Evolutionary conservation across 2,888 invertebrate species (phyloP), one percentile per base, ranked within the genome.

Genomic region (Drosophila hamatofila): DNA sequence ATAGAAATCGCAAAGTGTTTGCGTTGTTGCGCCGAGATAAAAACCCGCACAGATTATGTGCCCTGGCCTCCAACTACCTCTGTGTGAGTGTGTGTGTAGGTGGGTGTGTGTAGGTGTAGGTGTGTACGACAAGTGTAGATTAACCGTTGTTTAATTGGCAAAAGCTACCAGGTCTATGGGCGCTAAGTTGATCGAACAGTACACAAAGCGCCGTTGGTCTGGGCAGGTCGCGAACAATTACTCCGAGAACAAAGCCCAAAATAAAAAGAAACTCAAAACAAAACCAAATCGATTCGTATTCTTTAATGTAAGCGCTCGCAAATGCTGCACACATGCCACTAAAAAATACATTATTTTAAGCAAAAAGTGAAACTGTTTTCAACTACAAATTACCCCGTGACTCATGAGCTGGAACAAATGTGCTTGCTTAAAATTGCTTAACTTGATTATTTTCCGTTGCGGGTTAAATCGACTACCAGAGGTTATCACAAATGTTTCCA

Each of bases 1-100:
- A 71, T 66, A 67, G 55, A 80, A 86, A 86, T 77, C 89, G 81
- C 76, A 79, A 85, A 88, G 73, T 81, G 81, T 74, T 80, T 83
- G 63, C 52, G 76, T 83, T 72, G 65, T 65, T 83, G 75, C 69
- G 72, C 44, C 78, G 77, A 78, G 83, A 85, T 83, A 81, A 83
- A 82, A 87, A 64, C 57, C 52, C 54, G 77, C 72, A 68, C 81
- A 80, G 78, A 78, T 78, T 78, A 78, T 63, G 49, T 54, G 7
- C 33, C 33, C 23, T 42, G 49, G 39, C 52, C 49, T 52, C 59
- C 46, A 58, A 42, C 44, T 52, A 12, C 33, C n/a, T 2, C 9
- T 39, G 33, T 33, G 25, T 48, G 42, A 49, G 48, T 54, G 35
- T 48, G 23, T 37, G n/a, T 37, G 27, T 54, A 30, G 42, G 23